A percentile compares a stretch with the other conserved stretches of the same genome.
phyloP scores from a whole-genome alignment of 2,888 invertebrate genomes.

The Steromphala cineraria region DNA sequence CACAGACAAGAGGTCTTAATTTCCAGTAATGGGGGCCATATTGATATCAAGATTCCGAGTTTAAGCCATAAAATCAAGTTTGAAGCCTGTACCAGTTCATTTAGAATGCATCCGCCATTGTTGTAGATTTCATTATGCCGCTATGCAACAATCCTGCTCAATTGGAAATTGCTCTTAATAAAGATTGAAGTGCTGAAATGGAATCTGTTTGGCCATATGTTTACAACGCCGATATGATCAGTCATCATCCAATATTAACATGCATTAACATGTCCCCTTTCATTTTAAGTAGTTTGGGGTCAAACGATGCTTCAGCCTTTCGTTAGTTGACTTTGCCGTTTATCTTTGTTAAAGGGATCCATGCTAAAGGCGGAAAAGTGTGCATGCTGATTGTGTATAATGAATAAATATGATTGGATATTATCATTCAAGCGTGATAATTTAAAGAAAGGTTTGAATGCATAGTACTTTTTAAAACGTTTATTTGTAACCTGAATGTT shows the following conservation, averaged over 20 bases:
- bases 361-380: no score
- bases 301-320: no score
- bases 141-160: background rate
- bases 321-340: no score
- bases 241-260: background rate
- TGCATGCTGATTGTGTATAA: no score
- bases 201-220: background rate
- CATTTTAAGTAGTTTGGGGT: no score
- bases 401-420: no score
- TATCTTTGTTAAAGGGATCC: no score
- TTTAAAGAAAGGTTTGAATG: no score
- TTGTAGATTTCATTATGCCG: background rate
- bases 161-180: background rate
- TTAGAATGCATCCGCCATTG: background rate
- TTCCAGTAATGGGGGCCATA: background rate
- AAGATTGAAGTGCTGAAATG: conserved; percentile 1
- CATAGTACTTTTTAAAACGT: no score
- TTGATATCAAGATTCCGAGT: background rate
- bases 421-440: no score
- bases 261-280: background rate
- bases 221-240: background rate
- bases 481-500: no score
- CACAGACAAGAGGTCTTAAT: background rate
- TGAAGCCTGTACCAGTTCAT: background rate
- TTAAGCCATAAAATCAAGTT: background rate